Conservation (phyloP, 2,888 invertebrate species). For the Nephrotoma flavescens region DNA sequence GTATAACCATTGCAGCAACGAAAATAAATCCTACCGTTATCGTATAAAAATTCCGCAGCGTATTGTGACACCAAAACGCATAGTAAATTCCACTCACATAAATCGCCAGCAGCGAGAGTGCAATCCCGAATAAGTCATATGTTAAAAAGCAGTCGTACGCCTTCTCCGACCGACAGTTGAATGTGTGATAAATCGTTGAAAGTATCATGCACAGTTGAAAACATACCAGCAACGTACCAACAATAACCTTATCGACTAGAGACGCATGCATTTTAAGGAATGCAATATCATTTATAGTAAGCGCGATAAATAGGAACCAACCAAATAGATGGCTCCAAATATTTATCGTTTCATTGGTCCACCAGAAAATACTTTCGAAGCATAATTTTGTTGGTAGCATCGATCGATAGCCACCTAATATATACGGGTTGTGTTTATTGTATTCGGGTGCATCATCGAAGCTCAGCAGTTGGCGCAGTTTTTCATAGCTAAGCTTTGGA, state of each 20-base stretch:
- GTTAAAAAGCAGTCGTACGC: slow-evolving; percentile 76
- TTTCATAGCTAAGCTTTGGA: slow-evolving; percentile 12
- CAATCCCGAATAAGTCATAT: slow-evolving; percentile 86
- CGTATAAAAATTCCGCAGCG: slow-evolving; percentile 67
- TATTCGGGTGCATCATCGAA: slow-evolving; percentile 58
- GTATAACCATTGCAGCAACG: slow-evolving; percentile 60
- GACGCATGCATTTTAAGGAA: slow-evolving; percentile 67
- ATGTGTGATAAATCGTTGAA: slow-evolving; percentile 86
- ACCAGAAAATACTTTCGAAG: slow-evolving; percentile 84
- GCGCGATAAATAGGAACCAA: slow-evolving; percentile 63
- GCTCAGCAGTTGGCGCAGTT: slow-evolving; percentile 25
- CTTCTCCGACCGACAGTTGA: slow-evolving; percentile 79
- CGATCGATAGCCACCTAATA: slow-evolving; percentile 72
- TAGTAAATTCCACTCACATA: slow-evolving; percentile 94
- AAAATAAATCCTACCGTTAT: slow-evolving; percentile 70
- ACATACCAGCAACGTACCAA: slow-evolving; percentile 68
- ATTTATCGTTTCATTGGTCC: slow-evolving; percentile 94
- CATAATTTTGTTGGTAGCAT: slow-evolving; percentile 69
- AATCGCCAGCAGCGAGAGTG: slow-evolving; percentile 80
- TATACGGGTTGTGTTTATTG: slow-evolving; percentile 75
- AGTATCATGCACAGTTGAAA: slow-evolving; percentile 90
- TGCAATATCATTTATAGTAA: slow-evolving; percentile 71
- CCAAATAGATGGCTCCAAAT: slow-evolving; percentile 94
- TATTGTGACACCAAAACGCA: slow-evolving; percentile 91
- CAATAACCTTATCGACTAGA: slow-evolving; percentile 68